Conservation (phyloP, 2,797 vertebrate species). For the Graptemys geographica region DNA sequence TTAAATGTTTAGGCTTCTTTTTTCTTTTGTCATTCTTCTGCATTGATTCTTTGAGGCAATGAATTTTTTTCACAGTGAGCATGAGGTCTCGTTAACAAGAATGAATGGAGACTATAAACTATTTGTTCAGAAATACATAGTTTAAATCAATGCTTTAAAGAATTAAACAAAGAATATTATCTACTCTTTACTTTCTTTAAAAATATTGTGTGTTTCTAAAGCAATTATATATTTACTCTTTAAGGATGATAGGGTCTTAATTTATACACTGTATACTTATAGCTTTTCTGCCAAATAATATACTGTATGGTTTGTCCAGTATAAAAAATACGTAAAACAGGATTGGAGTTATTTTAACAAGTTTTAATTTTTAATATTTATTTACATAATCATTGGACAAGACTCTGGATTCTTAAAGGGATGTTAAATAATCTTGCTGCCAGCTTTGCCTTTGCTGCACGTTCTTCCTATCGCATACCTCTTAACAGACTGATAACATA, state of each 20-base stretch:
- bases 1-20: background rate
- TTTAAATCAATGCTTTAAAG: background rate
- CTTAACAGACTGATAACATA: conserved; percentile 35
- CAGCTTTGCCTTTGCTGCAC: conserved; percentile 6
- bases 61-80: background rate
- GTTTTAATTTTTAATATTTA: background rate
- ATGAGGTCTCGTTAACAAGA: background rate
- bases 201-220: background rate
- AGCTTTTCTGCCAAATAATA: background rate
- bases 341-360: background rate
- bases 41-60: background rate
- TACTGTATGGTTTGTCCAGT: background rate
- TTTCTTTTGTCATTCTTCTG: background rate
- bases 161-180: background rate
- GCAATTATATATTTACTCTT: background rate
- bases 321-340: background rate
- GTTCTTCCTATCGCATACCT: conserved; percentile 22
- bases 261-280: background rate
- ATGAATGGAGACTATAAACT: background rate
- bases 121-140: background rate
- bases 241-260: background rate
- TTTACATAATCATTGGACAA: background rate
- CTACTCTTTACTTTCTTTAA: conserved; percentile 12
- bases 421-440: background rate
- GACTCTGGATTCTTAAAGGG: background rate